Evolutionary conservation across 2,797 vertebrate genomes (phyloP).

Genomic region (Enteromius paludinosus): DNA sequence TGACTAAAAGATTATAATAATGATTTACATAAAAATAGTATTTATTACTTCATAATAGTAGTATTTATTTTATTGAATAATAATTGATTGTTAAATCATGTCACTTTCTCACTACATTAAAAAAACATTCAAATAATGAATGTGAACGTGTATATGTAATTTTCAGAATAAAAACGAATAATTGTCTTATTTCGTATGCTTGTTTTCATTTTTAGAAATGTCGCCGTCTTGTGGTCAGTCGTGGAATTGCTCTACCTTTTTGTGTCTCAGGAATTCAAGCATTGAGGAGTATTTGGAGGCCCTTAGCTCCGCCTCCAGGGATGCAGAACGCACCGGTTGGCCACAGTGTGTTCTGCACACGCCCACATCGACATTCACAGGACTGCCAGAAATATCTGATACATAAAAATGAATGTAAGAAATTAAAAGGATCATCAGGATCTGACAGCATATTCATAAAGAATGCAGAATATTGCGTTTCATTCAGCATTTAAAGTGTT

Average conservation of each 20-base stretch:
- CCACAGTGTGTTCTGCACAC: constrained; percentile 78
- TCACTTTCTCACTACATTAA: too few relatives aligned
- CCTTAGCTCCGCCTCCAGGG: constrained; percentile 61
- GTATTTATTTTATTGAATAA: background rate
- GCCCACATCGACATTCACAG: constrained; percentile 79
- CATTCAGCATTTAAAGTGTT: background rate
- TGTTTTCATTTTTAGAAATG: background rate
- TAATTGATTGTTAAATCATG: background rate
- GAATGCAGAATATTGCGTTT: background rate
- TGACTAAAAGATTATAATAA: background rate
- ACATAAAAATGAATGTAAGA: background rate
- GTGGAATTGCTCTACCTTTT: constrained; percentile 72
- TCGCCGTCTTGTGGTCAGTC: constrained; percentile 56
- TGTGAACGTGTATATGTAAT: too few relatives aligned
- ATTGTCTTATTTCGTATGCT: too few relatives aligned
- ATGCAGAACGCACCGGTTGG: constrained; percentile 43
- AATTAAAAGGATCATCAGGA: background rate
- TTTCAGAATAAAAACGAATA: background rate
- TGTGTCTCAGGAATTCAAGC: constrained; percentile 80
- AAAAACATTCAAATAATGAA: too few relatives aligned
- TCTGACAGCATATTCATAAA: background rate
- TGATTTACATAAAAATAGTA: background rate
- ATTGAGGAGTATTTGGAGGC: constrained; percentile 76
- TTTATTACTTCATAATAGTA: background rate
- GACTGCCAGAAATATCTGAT: constrained; percentile 80